Conservation (phyloP, 2,888 invertebrate species). For the Pachymerium ferrugineum region DNA sequence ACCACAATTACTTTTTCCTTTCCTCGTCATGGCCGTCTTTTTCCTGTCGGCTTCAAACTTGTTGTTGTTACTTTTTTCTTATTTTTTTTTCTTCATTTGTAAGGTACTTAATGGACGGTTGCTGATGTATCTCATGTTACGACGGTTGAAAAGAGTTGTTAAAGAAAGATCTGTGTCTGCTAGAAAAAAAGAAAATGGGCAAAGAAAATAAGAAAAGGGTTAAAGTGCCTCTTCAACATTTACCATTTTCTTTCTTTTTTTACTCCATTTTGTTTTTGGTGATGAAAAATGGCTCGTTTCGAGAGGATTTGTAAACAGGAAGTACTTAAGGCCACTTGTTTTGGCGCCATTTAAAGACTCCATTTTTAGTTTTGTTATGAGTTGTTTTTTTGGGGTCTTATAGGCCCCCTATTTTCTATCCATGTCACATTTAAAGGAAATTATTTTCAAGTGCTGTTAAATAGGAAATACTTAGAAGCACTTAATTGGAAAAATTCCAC, state of each 20-base stretch:
- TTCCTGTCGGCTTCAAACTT: conserved; percentile 5
- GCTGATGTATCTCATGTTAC: conserved; percentile 16
- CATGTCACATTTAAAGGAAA: too few relatives aligned
- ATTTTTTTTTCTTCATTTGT: neutral
- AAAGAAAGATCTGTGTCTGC: neutral
- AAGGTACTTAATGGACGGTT: conserved; percentile 16
- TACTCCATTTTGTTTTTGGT: too few relatives aligned
- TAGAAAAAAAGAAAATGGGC: neutral
- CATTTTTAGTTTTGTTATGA: neutral
- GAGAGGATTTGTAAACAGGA: neutral
- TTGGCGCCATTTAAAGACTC: neutral
- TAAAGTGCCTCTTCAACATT: neutral
- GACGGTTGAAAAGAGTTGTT: neutral
- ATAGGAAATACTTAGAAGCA: too few relatives aligned
- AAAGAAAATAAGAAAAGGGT: neutral
- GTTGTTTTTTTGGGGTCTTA: neutral
- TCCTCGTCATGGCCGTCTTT: neutral
- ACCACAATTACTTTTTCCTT: conserved; percentile 18
- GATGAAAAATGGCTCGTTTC: neutral
- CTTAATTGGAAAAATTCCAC: too few relatives aligned
- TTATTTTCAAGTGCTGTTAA: too few relatives aligned
- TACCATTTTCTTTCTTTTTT: too few relatives aligned
- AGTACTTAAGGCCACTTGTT: neutral
- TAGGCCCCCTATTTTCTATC: too few relatives aligned
- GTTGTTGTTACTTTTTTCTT: neutral